These are phyloP conservation scores for Chelidonichthys spinosus DNA, from an alignment of 2,797 vertebrate species.

Conservation along the genomic window DNA sequence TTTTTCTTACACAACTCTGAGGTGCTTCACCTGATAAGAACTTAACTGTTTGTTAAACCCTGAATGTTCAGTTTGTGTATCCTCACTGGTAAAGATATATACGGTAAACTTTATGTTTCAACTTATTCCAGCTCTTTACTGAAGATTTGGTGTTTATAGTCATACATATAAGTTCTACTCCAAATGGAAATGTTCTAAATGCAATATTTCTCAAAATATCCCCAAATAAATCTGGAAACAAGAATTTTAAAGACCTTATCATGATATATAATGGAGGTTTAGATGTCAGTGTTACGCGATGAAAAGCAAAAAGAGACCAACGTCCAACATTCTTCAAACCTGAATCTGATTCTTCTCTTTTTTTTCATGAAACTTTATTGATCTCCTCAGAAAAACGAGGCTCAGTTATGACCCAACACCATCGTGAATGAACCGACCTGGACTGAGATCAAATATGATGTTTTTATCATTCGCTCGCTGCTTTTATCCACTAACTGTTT, in stretches of 20 bases:
- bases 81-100: too few relatives aligned
- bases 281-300: not conserved
- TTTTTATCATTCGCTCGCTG: slow-evolving; percentile 35
- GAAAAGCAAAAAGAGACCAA: not conserved
- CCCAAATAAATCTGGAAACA: not conserved
- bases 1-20: not conserved
- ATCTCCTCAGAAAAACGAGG: not conserved
- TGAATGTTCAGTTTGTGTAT: not conserved
- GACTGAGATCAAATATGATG: slow-evolving; percentile 30
- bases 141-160: not conserved
- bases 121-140: not conserved
- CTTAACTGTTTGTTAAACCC: not conserved
- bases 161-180: not conserved
- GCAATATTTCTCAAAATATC: not conserved
- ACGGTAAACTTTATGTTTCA: not conserved
- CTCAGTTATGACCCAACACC: not conserved
- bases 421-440: slow-evolving; percentile 12
- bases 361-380: slow-evolving; percentile 8
- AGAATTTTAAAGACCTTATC: not conserved
- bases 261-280: not conserved
- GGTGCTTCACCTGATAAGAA: not conserved
- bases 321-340: not conserved
- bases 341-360: not conserved
- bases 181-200: not conserved
- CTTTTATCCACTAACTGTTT: slow-evolving; percentile 48